Evolutionary conservation across 30 jellyfish, hydroid and myxozoan species (phyloP), one percentile per base, ranked within the genome.

Genomic region (Turritopsis dohrnii): DNA sequence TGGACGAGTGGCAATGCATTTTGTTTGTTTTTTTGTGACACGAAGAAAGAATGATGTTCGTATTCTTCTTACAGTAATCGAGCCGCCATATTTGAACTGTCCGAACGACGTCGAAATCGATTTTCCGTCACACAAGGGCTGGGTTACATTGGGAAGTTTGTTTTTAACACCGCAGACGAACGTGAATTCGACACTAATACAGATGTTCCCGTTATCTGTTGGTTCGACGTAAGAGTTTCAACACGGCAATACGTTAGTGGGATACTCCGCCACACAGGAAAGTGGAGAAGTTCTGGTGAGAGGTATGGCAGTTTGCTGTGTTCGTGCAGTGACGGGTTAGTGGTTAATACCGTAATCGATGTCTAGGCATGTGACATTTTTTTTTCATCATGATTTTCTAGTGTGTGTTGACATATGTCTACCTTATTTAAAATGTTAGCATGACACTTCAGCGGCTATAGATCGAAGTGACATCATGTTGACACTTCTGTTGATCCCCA

Each of bases 101-200:
- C 98, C 98, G 18, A 65, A 82, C 26, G 98, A 88, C 80, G 81
- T 93, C 79, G 87, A 71, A 31, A 83, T 83, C 21, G 80, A 52
- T 7, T 54, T 93, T 16, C 94, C 96, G 52, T 53, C 90, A 24
- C 66, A 77, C 87, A 85, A 54, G 29, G 74, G 81, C 3, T 69
- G 86, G 20, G 18, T 86, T 19, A 9, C 85, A 19, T 92, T 93
- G 29, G 94, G 96, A 53, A 53, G 41, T 76, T 54, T 28, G 25
- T 93, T 79, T 88, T 87, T 84, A 21, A 90, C 79, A 76, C 98
- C 98, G 9, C 93, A 93, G 53, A 93, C 98, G 29, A 93, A 88
- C 89, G 86, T 93, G 89, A 93, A 88, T 31, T 65, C 83, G 69
- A 52, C 88, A 3, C 26, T 16, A 1, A 18, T 79, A 1, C 81